These are phyloP conservation scores for Todiramphus saurophagus DNA, from an alignment of 2,113 vertebrate genomes.

Conservation along the genomic window DNA sequence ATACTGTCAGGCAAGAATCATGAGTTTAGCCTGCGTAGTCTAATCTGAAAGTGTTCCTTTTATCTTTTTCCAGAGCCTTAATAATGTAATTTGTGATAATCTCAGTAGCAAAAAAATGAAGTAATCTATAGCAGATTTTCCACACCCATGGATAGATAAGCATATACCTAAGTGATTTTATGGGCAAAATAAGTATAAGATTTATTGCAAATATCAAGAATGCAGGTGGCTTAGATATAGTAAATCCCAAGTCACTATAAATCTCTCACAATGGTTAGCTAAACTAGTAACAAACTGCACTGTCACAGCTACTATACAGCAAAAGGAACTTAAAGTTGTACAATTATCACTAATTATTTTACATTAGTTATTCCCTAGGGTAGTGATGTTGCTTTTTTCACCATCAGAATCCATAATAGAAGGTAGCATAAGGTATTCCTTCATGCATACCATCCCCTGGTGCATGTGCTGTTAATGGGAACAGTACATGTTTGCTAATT, in stretches of 20 bases:
- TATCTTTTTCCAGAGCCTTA: not conserved
- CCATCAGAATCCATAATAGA: not conserved
- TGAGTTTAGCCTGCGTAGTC: not conserved
- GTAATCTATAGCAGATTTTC: not conserved
- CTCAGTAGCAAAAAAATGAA: not conserved
- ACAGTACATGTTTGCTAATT: not conserved
- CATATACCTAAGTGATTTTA: not conserved
- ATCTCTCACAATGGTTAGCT: not conserved
- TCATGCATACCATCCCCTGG: fast-evolving
- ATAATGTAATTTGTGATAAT: not conserved
- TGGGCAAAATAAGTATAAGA: not conserved
- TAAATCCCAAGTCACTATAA: not conserved
- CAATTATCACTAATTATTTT: not conserved
- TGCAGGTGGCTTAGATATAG: not conserved
- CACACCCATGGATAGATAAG: fast-evolving
- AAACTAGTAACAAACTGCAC: not conserved
- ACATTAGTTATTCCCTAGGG: not conserved
- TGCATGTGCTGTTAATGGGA: not conserved
- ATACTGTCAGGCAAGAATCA: not conserved
- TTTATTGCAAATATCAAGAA: not conserved
- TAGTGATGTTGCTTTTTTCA: not conserved
- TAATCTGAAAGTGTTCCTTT: not conserved
- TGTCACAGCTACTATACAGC: not conserved
- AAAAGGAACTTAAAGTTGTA: not conserved
- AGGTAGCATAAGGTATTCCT: not conserved